Evolutionary conservation across 2,113 vertebrate species (phyloP).

Genomic region (Eidolon helvum): DNA sequence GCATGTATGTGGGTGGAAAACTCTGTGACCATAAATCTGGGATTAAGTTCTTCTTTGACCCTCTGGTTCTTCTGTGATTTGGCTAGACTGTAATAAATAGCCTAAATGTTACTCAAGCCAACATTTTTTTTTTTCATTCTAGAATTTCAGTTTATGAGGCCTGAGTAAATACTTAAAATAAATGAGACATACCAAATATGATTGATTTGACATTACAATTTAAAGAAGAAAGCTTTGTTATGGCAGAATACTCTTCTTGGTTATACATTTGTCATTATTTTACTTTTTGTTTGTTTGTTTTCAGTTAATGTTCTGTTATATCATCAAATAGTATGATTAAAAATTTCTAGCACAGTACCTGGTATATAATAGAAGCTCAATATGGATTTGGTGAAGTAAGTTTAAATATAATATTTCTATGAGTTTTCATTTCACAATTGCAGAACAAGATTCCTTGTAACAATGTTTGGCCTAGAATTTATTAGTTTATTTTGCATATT

Average conservation of each 20-base stretch:
- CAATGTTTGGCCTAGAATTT: not conserved
- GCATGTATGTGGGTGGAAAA: slow-evolving; percentile 70
- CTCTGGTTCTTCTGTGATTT: slow-evolving; percentile 40
- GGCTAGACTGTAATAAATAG: slow-evolving; percentile 57
- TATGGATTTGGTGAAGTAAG: not conserved
- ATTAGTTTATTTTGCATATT: not conserved
- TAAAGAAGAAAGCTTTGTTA: not conserved
- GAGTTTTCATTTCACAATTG: slow-evolving; percentile 22
- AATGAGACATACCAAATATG: slow-evolving; percentile 19
- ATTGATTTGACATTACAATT: not conserved
- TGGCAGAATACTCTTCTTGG: not conserved
- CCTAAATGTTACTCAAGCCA: slow-evolving; percentile 23
- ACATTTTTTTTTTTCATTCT: slow-evolving; percentile 27
- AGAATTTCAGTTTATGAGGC: slow-evolving; percentile 45
- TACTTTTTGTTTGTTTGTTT: slow-evolving; percentile 1
- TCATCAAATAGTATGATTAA: not conserved
- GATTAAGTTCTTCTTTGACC: slow-evolving; percentile 58
- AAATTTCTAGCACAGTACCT: not conserved
- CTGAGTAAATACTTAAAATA: slow-evolving; percentile 46
- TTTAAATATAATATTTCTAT: not conserved
- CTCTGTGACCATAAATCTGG: slow-evolving; percentile 57
- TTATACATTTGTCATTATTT: not conserved
- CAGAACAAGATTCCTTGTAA: not conserved
- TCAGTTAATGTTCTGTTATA: not conserved
- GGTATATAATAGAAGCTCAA: not conserved